Conservation (phyloP, 2,888 invertebrate genomes). For the Caenorhabditis macrosperma region DNA sequence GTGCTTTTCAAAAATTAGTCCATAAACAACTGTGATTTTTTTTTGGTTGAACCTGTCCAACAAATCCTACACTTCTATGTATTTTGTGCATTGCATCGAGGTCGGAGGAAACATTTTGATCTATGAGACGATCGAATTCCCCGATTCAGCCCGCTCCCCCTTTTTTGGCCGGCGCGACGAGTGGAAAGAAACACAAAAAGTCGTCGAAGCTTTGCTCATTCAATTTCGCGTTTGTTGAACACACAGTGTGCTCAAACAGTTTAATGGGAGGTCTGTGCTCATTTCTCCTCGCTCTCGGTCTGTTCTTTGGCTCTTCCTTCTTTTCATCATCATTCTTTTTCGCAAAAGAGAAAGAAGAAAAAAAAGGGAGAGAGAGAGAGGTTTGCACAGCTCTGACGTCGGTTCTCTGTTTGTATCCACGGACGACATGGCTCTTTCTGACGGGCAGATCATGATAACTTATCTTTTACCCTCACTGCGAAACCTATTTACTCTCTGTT, state of each 20-base stretch:
- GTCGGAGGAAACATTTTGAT: too few relatives aligned
- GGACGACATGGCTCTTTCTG: background rate
- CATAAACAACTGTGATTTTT: too few relatives aligned
- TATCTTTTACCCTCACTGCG: too few relatives aligned
- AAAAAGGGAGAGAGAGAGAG: background rate
- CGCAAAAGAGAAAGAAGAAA: background rate
- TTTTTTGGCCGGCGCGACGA: conserved; percentile 3
- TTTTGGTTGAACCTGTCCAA: too few relatives aligned
- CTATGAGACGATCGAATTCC: too few relatives aligned
- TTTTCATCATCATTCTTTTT: conserved; percentile 4
- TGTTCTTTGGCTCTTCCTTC: background rate
- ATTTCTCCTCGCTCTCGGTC: background rate
- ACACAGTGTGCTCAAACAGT: conserved; percentile 19
- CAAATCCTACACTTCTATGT: too few relatives aligned
- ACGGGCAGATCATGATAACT: background rate
- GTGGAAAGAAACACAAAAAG: background rate
- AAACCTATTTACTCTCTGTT: background rate
- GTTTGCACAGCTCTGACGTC: background rate
- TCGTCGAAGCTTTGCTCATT: background rate
- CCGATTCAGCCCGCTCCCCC: too few relatives aligned
- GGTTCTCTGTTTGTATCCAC: background rate
- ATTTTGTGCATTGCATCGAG: too few relatives aligned
- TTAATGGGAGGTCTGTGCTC: conserved; percentile 18
- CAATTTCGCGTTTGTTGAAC: background rate
- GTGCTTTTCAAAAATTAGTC: background rate